These are phyloP conservation scores for Prionace glauca DNA, from an alignment of 2,797 vertebrate species.

Conservation along the genomic window DNA sequence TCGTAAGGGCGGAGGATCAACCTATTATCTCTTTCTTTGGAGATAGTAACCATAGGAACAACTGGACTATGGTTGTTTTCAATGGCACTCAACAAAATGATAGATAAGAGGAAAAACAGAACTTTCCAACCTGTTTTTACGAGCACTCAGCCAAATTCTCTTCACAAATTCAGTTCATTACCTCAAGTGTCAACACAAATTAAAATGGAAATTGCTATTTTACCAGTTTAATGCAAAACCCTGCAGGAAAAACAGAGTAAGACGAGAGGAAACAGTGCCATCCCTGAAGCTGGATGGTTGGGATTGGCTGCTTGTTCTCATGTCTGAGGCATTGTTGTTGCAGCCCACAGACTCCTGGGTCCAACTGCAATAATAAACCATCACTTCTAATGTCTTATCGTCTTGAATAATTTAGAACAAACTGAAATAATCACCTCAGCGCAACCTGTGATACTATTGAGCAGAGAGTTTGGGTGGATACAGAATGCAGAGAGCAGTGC, in stretches of 20 bases:
- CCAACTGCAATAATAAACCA: background rate
- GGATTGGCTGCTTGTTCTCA: background rate
- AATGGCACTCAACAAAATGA: background rate
- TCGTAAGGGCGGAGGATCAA: background rate
- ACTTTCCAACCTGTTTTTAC: background rate
- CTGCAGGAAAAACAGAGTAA: background rate
- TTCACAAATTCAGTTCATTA: background rate
- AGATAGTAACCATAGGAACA: constrained; percentile 25
- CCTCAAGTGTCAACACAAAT: background rate
- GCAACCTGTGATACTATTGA: too few species aligned
- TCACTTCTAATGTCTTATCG: background rate
- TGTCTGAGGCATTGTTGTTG: background rate
- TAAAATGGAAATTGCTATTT: background rate
- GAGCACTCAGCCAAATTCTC: background rate
- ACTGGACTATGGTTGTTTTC: background rate
- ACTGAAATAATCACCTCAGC: background rate
- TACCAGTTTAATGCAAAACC: background rate
- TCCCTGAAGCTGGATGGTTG: background rate
- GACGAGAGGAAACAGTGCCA: background rate
- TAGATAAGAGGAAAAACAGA: background rate
- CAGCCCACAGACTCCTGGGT: background rate
- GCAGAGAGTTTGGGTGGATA: background rate
- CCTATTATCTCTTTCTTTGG: background rate
- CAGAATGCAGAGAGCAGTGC: background rate
- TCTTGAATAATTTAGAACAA: background rate